These are phyloP conservation scores for Andrena cerasifolii DNA, from an alignment of 1,140 invertebrate genomes.

Conservation along the genomic window DNA sequence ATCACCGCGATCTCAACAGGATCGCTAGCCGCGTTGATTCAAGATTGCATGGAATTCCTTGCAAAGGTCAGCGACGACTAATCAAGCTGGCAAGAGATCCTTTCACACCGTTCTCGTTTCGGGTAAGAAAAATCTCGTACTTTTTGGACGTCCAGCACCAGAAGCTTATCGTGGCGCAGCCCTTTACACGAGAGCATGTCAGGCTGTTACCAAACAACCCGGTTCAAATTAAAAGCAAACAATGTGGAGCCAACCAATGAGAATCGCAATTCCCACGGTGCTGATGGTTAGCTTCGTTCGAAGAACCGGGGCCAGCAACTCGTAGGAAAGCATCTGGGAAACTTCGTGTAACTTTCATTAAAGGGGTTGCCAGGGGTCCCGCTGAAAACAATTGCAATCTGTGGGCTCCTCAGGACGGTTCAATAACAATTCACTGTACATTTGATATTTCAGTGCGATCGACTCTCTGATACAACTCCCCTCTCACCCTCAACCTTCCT, in stretches of 20 bases:
- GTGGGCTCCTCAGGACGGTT: too few species aligned
- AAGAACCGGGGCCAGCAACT: too few species aligned
- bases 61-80: conserved; percentile 30
- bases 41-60: conserved; percentile 28
- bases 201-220: conserved; percentile 1
- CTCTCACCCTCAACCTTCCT: too few species aligned
- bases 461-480: too few species aligned
- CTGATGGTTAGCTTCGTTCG: background rate
- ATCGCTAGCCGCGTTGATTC: conserved; percentile 15
- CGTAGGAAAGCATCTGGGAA: background rate
- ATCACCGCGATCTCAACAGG: conserved; percentile 6
- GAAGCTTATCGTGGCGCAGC: background rate
- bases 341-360: too few species aligned
- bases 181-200: background rate
- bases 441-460: too few species aligned
- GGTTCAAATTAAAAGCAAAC: conserved; percentile 27
- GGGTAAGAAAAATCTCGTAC: background rate
- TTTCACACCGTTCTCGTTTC: conserved; percentile 8
- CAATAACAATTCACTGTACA: too few species aligned
- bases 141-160: background rate
- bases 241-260: background rate
- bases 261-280: background rate
- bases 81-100: conserved; percentile 1
- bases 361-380: too few species aligned
- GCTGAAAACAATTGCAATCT: too few species aligned